Evolutionary conservation across 2,797 vertebrate genomes (phyloP), one percentile per base, ranked within the genome.

Genomic region (Bradypodion ventrale): DNA sequence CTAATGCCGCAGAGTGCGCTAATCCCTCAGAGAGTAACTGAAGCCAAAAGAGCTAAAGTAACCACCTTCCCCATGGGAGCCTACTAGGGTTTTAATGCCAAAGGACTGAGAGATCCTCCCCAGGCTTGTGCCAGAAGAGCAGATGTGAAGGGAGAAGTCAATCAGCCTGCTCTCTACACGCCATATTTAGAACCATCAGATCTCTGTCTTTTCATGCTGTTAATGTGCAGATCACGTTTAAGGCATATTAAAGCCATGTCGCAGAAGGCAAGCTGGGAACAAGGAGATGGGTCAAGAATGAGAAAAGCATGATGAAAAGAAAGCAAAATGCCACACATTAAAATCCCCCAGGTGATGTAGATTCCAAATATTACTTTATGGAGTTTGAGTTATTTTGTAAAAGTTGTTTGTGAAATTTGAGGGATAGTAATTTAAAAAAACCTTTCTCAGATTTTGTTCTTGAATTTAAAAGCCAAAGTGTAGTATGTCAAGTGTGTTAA

Each of bases 1-100:
- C 87, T 93, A 94, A 93, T 93, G 88, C 93, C 72, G 86, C 91
- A 46, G 66, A 89, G 86, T 0, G 73, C 88, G 10, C 88, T 94
- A 94, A 94, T 93, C 92, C 93, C 63, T 49, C 21, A 32, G 56
- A 52, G 74, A 83, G 62, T 49, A 7, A 75, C 40, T 35, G 15
- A 12, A 27, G 76, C 78, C 82, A 59, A 83, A 78, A 74, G 16
- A 70, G 44, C 29, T 56, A 76, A 70, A 27, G 5, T 12, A n/a
- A 70, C 52, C 27, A 75, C 29, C 66, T 59, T 25, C 46, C 3
- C 52, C 52, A 7, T 1, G 52, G n/a, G 52, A 85, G 65, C 66
- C 29, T 40, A 35, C 56, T 32, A 21, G 83, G 44, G 35, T 60
- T 81, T 81, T 79, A 69, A 81, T 63, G 73, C 52, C 72, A 60